These are phyloP conservation scores for Junonia oenone DNA, from an alignment of 2,888 invertebrate species.

Conservation along the genomic window DNA sequence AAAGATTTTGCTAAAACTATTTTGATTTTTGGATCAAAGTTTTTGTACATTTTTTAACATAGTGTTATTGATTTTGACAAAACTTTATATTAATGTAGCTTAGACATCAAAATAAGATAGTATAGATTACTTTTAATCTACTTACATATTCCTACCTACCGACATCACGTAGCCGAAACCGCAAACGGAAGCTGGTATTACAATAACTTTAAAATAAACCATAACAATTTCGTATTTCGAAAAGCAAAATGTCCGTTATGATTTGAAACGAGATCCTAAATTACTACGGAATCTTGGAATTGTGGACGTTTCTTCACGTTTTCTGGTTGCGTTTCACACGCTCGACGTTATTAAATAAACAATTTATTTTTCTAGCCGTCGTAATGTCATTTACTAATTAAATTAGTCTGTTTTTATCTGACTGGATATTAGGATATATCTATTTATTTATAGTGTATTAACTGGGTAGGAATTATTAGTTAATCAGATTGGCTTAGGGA, in stretches of 20 bases:
- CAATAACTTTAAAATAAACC: background rate
- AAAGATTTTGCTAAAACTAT: too few relatives aligned
- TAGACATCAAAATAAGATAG: too few relatives aligned
- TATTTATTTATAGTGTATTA: background rate
- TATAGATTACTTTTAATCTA: too few relatives aligned
- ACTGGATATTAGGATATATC: background rate
- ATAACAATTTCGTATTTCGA: background rate
- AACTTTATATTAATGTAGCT: too few relatives aligned
- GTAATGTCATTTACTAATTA: conserved; percentile 1
- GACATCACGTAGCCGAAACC: too few relatives aligned
- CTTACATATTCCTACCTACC: too few relatives aligned
- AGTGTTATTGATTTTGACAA: too few relatives aligned
- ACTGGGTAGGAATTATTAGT: background rate
- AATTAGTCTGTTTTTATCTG: background rate
- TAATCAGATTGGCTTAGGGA: too few relatives aligned
- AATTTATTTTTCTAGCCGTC: conserved; percentile 11
- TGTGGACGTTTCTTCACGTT: background rate
- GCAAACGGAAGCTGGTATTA: too few relatives aligned
- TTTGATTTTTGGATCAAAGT: too few relatives aligned
- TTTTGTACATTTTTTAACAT: too few relatives aligned
- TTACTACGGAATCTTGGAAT: conserved; percentile 7
- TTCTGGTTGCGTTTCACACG: conserved; percentile 1
- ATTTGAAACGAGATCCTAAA: conserved; percentile 8
- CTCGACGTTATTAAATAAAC: conserved; percentile 16
- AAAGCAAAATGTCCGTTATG: background rate